These are phyloP conservation scores for Heliconius hermathena DNA, from an alignment of 1,140 invertebrate genomes.

Conservation along the genomic window DNA sequence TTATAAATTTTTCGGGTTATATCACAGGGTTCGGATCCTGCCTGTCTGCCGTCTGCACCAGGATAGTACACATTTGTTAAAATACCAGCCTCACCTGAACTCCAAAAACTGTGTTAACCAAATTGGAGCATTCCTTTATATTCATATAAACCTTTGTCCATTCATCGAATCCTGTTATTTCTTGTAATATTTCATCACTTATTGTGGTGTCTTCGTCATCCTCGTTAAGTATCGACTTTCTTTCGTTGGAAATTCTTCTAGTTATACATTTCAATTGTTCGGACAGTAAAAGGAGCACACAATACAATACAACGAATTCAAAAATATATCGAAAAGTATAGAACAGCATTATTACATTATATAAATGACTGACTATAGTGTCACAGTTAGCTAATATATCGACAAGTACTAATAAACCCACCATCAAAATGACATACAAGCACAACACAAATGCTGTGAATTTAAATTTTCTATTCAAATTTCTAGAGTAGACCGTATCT, in stretches of 20 bases:
- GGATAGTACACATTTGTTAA: not conserved
- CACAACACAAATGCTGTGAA: slow-evolving; percentile 11
- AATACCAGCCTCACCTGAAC: slow-evolving; percentile 39
- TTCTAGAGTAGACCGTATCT: slow-evolving; percentile 19
- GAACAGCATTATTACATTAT: not conserved
- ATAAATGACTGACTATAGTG: not conserved
- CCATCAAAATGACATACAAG: not conserved
- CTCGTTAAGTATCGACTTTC: not conserved
- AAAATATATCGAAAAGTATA: slow-evolving; percentile 38
- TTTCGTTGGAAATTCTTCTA: slow-evolving; percentile 31
- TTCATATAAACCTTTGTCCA: slow-evolving; percentile 42
- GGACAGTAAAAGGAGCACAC: slow-evolving; percentile 33
- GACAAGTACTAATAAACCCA: slow-evolving; percentile 9
- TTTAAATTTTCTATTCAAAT: slow-evolving; percentile 28
- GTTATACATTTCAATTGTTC: slow-evolving; percentile 38
- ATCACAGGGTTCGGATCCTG: too few relatives aligned
- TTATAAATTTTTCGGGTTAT: too few relatives aligned
- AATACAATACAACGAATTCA: slow-evolving; percentile 37
- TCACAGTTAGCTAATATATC: not conserved
- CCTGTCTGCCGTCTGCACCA: too few relatives aligned
- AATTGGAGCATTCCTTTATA: slow-evolving; percentile 41
- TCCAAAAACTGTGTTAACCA: slow-evolving; percentile 46
- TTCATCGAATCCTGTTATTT: slow-evolving; percentile 34
- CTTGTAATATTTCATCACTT: not conserved
- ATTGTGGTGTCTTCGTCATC: not conserved